Evolutionary conservation across 2,888 invertebrate genomes (phyloP).

Genomic region (Diabrotica balteata): DNA sequence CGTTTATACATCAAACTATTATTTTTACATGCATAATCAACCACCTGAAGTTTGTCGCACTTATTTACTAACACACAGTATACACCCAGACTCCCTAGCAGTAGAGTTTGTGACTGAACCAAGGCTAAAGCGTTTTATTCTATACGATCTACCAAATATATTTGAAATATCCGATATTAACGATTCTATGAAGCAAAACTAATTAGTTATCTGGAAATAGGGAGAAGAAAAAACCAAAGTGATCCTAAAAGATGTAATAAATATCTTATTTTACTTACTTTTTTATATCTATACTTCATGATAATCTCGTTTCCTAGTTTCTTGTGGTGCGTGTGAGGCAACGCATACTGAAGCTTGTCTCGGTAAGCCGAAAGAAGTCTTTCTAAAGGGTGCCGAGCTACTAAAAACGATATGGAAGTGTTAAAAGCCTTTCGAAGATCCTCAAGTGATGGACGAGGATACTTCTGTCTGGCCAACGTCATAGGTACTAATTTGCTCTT

Average conservation of each 20-base stretch:
- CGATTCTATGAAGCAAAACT: no score
- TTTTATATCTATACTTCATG: constrained; percentile 69
- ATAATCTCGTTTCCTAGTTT: constrained; percentile 81
- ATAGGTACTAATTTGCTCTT: constrained; percentile 81
- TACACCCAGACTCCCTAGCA: no score
- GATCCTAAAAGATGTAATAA: not conserved
- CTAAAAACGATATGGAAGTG: constrained; percentile 77
- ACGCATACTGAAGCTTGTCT: constrained; percentile 83
- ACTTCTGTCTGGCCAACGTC: constrained; percentile 78
- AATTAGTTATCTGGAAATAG: no score
- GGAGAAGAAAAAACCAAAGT: no score
- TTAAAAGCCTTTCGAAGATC: constrained; percentile 76
- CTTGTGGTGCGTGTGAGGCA: constrained; percentile 83
- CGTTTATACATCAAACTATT: no score
- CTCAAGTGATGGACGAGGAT: constrained; percentile 76
- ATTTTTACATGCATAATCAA: no score
- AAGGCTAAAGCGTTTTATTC: no score
- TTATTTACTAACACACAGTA: no score
- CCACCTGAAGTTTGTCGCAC: no score
- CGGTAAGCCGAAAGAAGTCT: constrained; percentile 82
- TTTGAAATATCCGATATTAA: no score
- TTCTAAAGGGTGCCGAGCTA: constrained; percentile 83
- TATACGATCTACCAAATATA: no score
- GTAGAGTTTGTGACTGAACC: no score
- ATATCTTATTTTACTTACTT: constrained; percentile 11